Base-by-base conservation (phyloP, 2,113 vertebrate species). In the Cepphus grylle region DNA sequence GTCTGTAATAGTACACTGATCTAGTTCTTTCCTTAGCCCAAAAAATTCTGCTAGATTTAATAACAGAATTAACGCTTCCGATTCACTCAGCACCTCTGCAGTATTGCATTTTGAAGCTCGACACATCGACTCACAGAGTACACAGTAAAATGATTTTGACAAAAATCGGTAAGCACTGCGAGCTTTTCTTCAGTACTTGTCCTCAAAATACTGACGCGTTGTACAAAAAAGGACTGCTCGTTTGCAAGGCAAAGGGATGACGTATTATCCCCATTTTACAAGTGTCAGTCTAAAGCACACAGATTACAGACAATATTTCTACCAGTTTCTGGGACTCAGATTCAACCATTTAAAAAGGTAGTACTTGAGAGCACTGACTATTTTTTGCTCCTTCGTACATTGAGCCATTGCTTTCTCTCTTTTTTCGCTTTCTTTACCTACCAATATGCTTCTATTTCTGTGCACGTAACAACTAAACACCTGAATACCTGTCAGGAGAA, bases 131-230 rank as follows among this genome's bases (percentile, higher is more conserved):
- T 27, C 29, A 10, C 15, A 4, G 4, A 18, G 34, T 4, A 30
- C 0, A 0, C 53, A 16, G 36, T 3, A 14, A n/a, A 42, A n/a
- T 4, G 2, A 27, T 22, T 32, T 11, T n/a, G 73, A 84, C 15
- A 16, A 58, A 67, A 67, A 53, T 6, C 13, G 9, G 42, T 6
- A 62, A 47, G 40, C 3, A 1, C 63, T 38, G 12, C 4, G 38
- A 56, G 23, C 18, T 80, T 36, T 42, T 58, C 66, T 49, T 27
- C 30, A 27, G 29, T 7, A 12, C 5, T 29, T 6, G 7, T 45
- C 55, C 63, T 6, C 40, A 43, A 16, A 55, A 27, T 12, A 73
- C 1, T 7, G 11, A 15, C 8, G 38, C 4, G 34, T 10, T 65
- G 32, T 5, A 47, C 63, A 55, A 16, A 30, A 42, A 13, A 1